Conservation (phyloP, 2,888 invertebrate genomes). For the Chelonus formosanus region DNA sequence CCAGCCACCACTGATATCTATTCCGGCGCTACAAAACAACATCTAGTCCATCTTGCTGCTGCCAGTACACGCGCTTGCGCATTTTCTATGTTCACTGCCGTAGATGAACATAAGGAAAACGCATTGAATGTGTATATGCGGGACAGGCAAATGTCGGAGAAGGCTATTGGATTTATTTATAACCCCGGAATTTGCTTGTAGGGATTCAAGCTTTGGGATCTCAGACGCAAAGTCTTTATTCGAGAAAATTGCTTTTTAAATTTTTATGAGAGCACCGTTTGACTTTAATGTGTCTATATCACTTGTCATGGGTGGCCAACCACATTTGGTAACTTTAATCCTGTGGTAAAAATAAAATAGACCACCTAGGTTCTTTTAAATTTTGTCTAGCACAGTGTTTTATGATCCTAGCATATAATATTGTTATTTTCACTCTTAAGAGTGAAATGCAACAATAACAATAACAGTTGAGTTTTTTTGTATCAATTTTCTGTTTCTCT, state of each 20-base stretch:
- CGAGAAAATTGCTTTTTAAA: slow-evolving; percentile 9
- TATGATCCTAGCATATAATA: neutral
- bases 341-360: neutral
- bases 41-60: slow-evolving; percentile 52
- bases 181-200: slow-evolving; percentile 39
- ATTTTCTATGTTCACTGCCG: slow-evolving; percentile 33
- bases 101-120: slow-evolving; percentile 25
- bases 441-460: too few relatives aligned
- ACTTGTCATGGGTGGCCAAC: too few relatives aligned
- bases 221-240: slow-evolving; percentile 19
- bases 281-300: too few relatives aligned
- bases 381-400: neutral
- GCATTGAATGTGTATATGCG: slow-evolving; percentile 26
- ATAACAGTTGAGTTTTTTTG: neutral
- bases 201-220: slow-evolving; percentile 23
- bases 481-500: slow-evolving; percentile 17
- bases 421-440: neutral
- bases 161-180: slow-evolving; percentile 52
- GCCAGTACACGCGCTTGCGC: slow-evolving; percentile 37
- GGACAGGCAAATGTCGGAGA: slow-evolving; percentile 30
- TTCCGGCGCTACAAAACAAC: slow-evolving; percentile 66
- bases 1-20: slow-evolving; percentile 65
- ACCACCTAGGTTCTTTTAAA: slow-evolving; percentile 13
- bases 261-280: neutral
- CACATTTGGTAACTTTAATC: too few relatives aligned